Evolutionary conservation across 2,113 vertebrate genomes (phyloP).

Genomic region (Vicugna pacos): DNA sequence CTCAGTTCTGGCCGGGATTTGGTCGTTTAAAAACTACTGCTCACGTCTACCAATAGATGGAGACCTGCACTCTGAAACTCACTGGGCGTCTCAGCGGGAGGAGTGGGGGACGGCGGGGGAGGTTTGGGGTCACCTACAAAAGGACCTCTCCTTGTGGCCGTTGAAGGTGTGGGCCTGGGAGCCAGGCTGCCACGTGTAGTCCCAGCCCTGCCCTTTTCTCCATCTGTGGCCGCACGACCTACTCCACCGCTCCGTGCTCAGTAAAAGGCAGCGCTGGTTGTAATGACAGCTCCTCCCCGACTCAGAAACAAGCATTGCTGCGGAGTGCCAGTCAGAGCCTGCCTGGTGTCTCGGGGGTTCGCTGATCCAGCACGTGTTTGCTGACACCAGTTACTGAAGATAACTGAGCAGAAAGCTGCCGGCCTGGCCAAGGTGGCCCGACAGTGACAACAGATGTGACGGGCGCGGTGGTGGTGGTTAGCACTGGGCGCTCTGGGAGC

Average conservation of each 20-base stretch:
- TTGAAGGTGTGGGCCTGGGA: neutral
- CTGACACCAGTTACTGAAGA: neutral
- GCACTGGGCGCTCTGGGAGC: neutral
- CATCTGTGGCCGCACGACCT: neutral
- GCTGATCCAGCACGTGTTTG: neutral
- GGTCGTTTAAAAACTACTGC: neutral
- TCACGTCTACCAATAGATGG: neutral
- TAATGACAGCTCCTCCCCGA: neutral
- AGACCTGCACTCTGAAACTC: neutral
- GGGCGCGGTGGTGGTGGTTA: neutral
- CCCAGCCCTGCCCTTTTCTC: neutral
- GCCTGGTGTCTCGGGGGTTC: neutral
- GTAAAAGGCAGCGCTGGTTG: neutral
- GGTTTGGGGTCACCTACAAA: neutral
- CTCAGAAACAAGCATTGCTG: neutral
- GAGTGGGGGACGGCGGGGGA: rapidly evolving
- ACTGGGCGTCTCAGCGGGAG: neutral
- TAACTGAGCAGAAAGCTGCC: neutral
- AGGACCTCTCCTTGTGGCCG: neutral
- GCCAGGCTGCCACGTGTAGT: neutral
- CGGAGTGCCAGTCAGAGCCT: neutral
- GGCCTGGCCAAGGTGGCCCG: neutral
- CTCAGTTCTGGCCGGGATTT: neutral
- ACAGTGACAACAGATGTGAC: neutral
- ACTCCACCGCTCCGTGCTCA: neutral